Percentiles rank a stretch among this genome's conserved stretches.
Conservation (phyloP, 2,797 vertebrate genomes). For the Antrozous pallidus region DNA sequence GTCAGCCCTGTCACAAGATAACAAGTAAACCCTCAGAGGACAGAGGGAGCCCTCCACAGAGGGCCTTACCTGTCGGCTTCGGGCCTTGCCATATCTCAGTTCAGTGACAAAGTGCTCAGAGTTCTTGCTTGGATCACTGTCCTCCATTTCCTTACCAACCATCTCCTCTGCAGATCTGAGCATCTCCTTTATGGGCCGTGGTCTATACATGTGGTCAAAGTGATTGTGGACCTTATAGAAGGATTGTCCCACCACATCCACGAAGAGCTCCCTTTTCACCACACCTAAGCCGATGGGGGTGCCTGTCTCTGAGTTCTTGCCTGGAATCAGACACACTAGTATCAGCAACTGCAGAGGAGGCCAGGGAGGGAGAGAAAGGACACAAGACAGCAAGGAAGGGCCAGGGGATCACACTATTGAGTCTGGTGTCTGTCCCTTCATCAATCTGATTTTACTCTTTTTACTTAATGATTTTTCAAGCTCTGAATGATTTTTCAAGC, state of each 20-base stretch:
- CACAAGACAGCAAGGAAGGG: too few species aligned
- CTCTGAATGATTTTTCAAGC: background rate
- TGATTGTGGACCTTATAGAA: background rate
- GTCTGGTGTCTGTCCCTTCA: too few species aligned
- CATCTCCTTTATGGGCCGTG: background rate
- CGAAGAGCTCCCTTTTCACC: background rate
- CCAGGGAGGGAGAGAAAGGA: background rate
- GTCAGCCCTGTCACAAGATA: too few species aligned
- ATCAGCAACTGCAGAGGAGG: background rate
- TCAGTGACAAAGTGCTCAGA: constrained; percentile 18
- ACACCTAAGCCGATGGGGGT: accelerated
- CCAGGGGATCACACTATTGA: accelerated
- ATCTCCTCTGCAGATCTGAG: background rate
- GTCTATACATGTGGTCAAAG: background rate
- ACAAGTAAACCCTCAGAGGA: too few species aligned
- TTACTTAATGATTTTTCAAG: too few species aligned
- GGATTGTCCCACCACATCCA: background rate
- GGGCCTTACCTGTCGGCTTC: constrained; percentile 81
- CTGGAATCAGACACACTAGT: background rate
- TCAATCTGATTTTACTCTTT: background rate
- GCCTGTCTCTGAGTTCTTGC: background rate
- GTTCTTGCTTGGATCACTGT: background rate
- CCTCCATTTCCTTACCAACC: background rate
- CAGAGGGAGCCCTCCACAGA: background rate
- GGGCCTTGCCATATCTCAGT: constrained; percentile 39